Evolutionary conservation across 2,113 vertebrate species (phyloP), one percentile per base, ranked within the genome.

Genomic region (Cebidichthys violaceus): DNA sequence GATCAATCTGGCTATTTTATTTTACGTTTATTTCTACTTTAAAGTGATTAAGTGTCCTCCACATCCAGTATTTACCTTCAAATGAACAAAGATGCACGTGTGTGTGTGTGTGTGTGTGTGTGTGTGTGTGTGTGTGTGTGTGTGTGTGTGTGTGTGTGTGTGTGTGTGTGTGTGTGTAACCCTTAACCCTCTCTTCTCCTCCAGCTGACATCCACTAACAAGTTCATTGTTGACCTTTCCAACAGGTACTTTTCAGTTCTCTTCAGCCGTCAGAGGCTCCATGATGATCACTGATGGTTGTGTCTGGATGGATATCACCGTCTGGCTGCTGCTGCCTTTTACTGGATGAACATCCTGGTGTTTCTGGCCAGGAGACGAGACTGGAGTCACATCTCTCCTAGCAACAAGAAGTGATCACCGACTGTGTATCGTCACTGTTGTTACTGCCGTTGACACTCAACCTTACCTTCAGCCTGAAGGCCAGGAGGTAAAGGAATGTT

Each of bases 351-450:
- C 5, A 41, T 31, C 72, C 83, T 89, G 86, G 43, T 79, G n/a
- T n/a, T n/a, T n/a, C 31, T 73, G 87, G 54, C 96, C 95, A 96
- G 95, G 95, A 15, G 18, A 60, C 75, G 29, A 67, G 76, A n/a
- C 15, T n/a, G n/a, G n/a, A n/a, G n/a, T n/a, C n/a, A n/a, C 75
- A 91, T 91, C 94, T 86, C 94, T 93, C 96, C 95, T 96, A 96
- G 96, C 96, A 97, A 97, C 96, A 96, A 37, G 35, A 37, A 6
- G 52, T n/a, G 54, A 31, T 31, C 31, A 0, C 31, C 4, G 31
- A 0, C 31, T 31, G 31, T 31, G 31, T 31, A 31, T 31, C 4
- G 31, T 31, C 31, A 31, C 31, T 3, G 31, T 31, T 31, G 4
- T 31, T 31, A 31, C 31, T 31, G 4, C 31, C 4, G 4, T 31